phyloP scores from a whole-genome alignment of 53 echinoderm and acorn worm species.

The Actinopyga echinites region DNA sequence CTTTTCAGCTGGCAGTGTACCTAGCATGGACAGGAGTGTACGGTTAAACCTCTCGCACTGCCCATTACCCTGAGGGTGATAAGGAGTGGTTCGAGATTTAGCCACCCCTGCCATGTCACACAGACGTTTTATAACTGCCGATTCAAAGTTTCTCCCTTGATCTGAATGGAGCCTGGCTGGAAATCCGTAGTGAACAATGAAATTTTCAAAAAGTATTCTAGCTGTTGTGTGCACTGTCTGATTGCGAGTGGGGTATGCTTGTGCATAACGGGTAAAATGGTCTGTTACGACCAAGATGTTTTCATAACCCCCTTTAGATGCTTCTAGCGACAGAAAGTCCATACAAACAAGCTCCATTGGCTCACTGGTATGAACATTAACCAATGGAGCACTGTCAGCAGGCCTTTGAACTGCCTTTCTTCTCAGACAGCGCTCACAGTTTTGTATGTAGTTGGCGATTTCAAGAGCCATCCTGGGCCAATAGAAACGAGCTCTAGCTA shows the following conservation, averaged over 20 bases:
- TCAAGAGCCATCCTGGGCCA: too few species aligned
- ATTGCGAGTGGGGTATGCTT: conserved; percentile 51
- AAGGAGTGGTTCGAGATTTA: conserved; percentile 21
- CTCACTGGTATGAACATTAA: conserved; percentile 30
- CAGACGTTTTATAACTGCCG: conserved; percentile 55
- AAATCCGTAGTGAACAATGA: too few species aligned
- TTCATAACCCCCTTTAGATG: too few species aligned
- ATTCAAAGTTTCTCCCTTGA: conserved; percentile 55
- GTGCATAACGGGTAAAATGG: too few species aligned
- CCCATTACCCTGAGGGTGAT: too few species aligned
- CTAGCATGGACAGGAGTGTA: conserved; percentile 7
- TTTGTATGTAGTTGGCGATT: not conserved
- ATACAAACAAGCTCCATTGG: conserved; percentile 51
- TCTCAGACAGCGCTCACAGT: too few species aligned
- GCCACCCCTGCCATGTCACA: too few species aligned
- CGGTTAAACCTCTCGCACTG: too few species aligned
- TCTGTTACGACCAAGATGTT: conserved; percentile 62
- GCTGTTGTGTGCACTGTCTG: conserved; percentile 65
- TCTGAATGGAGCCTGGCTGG: conserved; percentile 63
- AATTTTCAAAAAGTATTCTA: conserved; percentile 30
- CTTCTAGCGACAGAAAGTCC: conserved; percentile 45
- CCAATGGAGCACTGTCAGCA: conserved; percentile 39
- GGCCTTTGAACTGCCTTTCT: conserved; percentile 1
- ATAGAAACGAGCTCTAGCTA: too few species aligned
- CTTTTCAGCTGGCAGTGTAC: conserved; percentile 21